phyloP scores from a whole-genome alignment of 2,113 vertebrate genomes.

The Cisticola juncidis region DNA sequence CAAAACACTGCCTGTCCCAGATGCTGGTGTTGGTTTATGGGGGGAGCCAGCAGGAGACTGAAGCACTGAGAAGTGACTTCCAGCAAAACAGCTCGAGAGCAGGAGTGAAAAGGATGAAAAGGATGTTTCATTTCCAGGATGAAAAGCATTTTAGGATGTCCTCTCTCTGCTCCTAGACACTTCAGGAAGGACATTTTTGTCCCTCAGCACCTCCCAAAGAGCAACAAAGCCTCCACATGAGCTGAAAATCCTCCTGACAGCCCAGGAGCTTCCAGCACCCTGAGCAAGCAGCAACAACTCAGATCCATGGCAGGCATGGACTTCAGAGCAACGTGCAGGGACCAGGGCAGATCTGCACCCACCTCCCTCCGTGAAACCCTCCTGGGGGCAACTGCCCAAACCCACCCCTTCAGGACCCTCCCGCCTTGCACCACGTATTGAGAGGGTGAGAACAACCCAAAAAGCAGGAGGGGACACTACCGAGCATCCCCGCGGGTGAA shows the following conservation, averaged over 20 bases:
- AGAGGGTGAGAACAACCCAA: rapidly evolving
- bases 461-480: background rate
- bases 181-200: background rate
- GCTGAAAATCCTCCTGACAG: background rate
- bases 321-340: rapidly evolving
- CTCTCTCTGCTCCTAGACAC: background rate
- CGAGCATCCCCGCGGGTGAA: rapidly evolving
- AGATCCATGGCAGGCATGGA: rapidly evolving
- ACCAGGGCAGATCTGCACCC: background rate
- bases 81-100: background rate
- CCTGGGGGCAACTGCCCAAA: rapidly evolving
- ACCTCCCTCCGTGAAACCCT: background rate
- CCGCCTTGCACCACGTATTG: rapidly evolving
- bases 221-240: background rate
- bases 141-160: background rate
- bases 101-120: background rate
- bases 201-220: background rate
- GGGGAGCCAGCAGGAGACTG: background rate
- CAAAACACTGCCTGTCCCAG: background rate
- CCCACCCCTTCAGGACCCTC: background rate
- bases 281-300: background rate
- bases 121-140: rapidly evolving
- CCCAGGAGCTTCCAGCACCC: background rate
- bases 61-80: rapidly evolving
- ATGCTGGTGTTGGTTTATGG: rapidly evolving